phyloP scores from a whole-genome alignment of 2,113 vertebrate species.

The Dasypus novemcinctus region DNA sequence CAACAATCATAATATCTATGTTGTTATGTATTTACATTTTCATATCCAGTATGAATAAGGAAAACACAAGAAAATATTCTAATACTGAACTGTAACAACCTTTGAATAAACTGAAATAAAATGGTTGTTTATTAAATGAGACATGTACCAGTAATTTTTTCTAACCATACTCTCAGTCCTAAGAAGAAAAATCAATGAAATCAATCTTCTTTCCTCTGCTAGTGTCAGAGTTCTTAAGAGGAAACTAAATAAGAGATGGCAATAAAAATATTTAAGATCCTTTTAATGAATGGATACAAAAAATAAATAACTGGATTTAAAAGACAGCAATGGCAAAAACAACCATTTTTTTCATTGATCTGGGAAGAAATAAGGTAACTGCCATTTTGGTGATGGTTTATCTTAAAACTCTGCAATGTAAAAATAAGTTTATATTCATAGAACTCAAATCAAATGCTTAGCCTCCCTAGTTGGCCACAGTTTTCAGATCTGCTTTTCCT shows the following conservation, averaged over 20 bases:
- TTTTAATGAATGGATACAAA: not conserved
- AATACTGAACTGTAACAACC: not conserved
- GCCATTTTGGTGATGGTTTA: slow-evolving; percentile 8
- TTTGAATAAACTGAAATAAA: slow-evolving; percentile 2
- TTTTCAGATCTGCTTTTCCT: slow-evolving; percentile 1
- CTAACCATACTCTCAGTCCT: not conserved
- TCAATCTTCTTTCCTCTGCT: not conserved
- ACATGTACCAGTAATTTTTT: not conserved
- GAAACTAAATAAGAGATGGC: not conserved
- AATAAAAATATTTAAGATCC: not conserved
- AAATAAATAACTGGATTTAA: not conserved
- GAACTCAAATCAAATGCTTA: slow-evolving; percentile 19
- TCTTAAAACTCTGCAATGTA: slow-evolving; percentile 17
- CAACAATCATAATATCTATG: not conserved
- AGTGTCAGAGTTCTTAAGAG: not conserved
- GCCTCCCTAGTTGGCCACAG: not conserved
- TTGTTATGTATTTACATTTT: slow-evolving; percentile 3
- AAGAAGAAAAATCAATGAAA: not conserved
- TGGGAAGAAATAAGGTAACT: slow-evolving; percentile 6
- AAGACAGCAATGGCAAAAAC: not conserved
- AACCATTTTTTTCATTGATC: not conserved
- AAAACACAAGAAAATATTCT: slow-evolving; percentile 9
- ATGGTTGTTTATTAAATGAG: not conserved
- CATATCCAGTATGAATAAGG: not conserved
- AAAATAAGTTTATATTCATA: not conserved